Percentiles rank a stretch among this genome's conserved stretches.
Conservation (phyloP, 2,888 invertebrate genomes). For the Dasysyrphus albostriatus region DNA sequence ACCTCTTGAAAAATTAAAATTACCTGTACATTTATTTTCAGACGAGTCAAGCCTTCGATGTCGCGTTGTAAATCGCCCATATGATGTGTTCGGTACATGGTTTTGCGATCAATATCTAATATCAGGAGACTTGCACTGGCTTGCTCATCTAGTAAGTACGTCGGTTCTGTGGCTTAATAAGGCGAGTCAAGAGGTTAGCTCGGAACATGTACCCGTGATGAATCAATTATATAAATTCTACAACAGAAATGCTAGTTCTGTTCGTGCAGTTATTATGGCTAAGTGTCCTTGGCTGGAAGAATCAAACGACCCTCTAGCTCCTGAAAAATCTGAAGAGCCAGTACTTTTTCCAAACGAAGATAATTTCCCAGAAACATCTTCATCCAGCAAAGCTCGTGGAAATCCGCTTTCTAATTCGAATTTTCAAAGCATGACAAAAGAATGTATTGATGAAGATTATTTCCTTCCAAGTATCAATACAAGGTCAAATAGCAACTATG, state of each 20-base stretch:
- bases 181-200: slow-evolving; percentile 91
- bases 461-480: slow-evolving; percentile 77
- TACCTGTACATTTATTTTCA: slow-evolving; percentile 78
- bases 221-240: slow-evolving; percentile 90
- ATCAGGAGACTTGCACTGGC: slow-evolving; percentile 92
- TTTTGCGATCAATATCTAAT: slow-evolving; percentile 92
- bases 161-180: slow-evolving; percentile 92
- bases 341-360: slow-evolving; percentile 26
- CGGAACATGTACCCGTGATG: slow-evolving; percentile 91
- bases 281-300: slow-evolving; percentile 86
- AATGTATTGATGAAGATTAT: slow-evolving; percentile 63
- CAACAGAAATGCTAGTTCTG: slow-evolving; percentile 91
- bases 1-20: background rate
- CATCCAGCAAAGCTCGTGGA: slow-evolving; percentile 77
- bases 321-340: slow-evolving; percentile 49
- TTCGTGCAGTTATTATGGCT: slow-evolving; percentile 91
- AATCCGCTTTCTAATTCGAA: slow-evolving; percentile 81
- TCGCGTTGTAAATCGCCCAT: slow-evolving; percentile 92
- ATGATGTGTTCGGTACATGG: slow-evolving; percentile 96
- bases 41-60: slow-evolving; percentile 89
- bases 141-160: slow-evolving; percentile 89
- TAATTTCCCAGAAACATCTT: slow-evolving; percentile 46
- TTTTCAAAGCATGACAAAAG: slow-evolving; percentile 76
- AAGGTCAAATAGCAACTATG: slow-evolving; percentile 45
- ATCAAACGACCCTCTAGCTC: slow-evolving; percentile 79